Percentiles rank a stretch among this genome's conserved stretches.
Evolutionary conservation across 2,797 vertebrate genomes (phyloP).

Genomic region (Chloroceryle amazona): DNA sequence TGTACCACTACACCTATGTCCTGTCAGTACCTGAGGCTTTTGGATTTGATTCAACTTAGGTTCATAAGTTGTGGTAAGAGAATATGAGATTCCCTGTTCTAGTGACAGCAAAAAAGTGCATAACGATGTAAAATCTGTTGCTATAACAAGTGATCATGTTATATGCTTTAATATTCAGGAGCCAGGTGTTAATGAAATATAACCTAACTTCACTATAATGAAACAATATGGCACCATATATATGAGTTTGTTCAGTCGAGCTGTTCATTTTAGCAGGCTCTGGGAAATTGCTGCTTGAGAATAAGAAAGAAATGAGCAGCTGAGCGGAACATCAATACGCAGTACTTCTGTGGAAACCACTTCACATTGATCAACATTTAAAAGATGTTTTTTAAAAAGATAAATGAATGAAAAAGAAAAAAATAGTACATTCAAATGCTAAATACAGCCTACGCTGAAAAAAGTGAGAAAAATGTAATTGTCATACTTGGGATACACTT

Average conservation of each 20-base stretch:
- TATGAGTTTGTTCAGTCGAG: neutral
- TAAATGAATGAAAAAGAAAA: conserved; percentile 49
- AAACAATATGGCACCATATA: neutral
- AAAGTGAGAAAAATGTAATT: conserved; percentile 50
- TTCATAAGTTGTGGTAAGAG: accelerated
- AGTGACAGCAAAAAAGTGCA: neutral
- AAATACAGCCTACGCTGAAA: conserved; percentile 33
- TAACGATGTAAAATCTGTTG: neutral
- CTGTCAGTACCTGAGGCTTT: neutral
- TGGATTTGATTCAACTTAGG: neutral
- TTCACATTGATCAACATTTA: conserved; percentile 55
- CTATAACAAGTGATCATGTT: neutral
- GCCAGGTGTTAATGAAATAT: neutral
- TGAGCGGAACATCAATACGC: conserved; percentile 48
- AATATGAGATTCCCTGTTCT: neutral
- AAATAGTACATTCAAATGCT: conserved; percentile 53
- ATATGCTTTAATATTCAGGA: neutral
- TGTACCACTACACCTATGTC: neutral
- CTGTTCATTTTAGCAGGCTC: conserved; percentile 13
- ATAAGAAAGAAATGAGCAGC: conserved; percentile 53
- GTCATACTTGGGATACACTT: conserved; percentile 15
- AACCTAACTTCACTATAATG: neutral
- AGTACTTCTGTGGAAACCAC: conserved; percentile 30
- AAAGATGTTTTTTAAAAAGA: conserved; percentile 23
- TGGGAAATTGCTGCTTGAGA: conserved; percentile 38